Conservation (phyloP, 2,113 vertebrate genomes). For the Phalacrocorax aristotelis region DNA sequence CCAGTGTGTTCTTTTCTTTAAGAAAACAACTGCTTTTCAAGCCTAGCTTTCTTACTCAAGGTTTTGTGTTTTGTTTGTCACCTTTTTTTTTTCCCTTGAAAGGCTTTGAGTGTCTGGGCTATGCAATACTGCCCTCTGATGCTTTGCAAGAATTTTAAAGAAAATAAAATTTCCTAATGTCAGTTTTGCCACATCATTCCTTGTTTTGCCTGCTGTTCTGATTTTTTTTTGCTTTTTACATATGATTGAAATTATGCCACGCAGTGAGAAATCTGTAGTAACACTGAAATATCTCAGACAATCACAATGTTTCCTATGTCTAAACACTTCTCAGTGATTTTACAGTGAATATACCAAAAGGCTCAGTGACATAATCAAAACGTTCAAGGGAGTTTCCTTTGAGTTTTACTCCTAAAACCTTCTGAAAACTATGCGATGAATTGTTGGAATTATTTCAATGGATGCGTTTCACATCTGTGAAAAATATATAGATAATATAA, state of each 20-base stretch:
- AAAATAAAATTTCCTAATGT: not conserved
- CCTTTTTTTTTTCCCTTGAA: not conserved
- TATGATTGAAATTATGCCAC: not conserved
- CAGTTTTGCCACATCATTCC: not conserved
- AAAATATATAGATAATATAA: not conserved
- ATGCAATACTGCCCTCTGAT: constrained; percentile 54
- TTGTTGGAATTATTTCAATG: not conserved
- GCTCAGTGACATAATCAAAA: not conserved
- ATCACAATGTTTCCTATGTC: not conserved
- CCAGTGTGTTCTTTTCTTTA: not conserved
- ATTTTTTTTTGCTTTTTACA: not conserved
- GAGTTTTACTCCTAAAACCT: not conserved
- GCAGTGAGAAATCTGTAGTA: not conserved
- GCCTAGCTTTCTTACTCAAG: not conserved
- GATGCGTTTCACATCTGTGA: not conserved
- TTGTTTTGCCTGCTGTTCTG: not conserved
- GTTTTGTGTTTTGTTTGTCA: not conserved
- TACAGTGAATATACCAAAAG: not conserved
- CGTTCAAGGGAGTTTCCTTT: not conserved
- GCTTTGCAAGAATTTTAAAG: not conserved
- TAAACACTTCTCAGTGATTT: not conserved
- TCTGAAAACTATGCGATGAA: not conserved
- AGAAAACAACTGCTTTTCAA: not conserved
- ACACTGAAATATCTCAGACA: not conserved
- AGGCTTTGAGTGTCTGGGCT: not conserved